Base-by-base conservation (phyloP, 2,888 invertebrate genomes). In the Sturmia bella region DNA sequence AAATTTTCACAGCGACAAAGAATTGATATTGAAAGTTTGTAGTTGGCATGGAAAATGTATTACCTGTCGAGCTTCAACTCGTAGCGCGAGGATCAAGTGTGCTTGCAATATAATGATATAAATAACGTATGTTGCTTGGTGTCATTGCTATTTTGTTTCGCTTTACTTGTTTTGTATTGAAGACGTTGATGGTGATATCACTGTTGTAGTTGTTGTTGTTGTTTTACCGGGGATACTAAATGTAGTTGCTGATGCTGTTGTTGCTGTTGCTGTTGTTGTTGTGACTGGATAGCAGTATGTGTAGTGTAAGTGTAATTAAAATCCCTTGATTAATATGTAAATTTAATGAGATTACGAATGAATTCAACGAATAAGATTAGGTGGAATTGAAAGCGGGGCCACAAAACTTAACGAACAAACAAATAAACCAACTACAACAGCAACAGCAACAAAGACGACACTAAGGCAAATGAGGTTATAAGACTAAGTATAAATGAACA, bases 281-380 rank as follows among this genome's bases (percentile, higher is more conserved):
- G 56, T 17, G 50, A 17, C 39, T 1, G 19, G 54, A 24, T 63
- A 24, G 73, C 48, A 41, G 73, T 52, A 41, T 70, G 63, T 85
- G 92, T 88, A 89, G 89, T 90, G 89, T 93, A 94, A 93, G 95
- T 94, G 96, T 96, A 96, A 96, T 96, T 96, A 96, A 96, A 96
- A 96, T 96, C 96, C 96, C 96, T 96, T 96, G 96, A 96, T 96
- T 96, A 96, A 96, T 96, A 96, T 96, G 96, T 96, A 96, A 96
- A 96, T 96, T 96, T 96, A 96, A 96, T 96, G 96, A 96, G 96
- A 96, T 96, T 96, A 96, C 96, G 90, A 96, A 96, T 96, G 90
- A 96, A 95, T 95, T 95, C 95, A 95, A 94, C 95, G 95, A 95
- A 95, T 95, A 95, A 94, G 94, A 90, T 90, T 90, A 90, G 94